Evolutionary conservation across 2,113 vertebrate species (phyloP), one percentile per base, ranked within the genome.

Genomic region (Eolophus roseicapilla): DNA sequence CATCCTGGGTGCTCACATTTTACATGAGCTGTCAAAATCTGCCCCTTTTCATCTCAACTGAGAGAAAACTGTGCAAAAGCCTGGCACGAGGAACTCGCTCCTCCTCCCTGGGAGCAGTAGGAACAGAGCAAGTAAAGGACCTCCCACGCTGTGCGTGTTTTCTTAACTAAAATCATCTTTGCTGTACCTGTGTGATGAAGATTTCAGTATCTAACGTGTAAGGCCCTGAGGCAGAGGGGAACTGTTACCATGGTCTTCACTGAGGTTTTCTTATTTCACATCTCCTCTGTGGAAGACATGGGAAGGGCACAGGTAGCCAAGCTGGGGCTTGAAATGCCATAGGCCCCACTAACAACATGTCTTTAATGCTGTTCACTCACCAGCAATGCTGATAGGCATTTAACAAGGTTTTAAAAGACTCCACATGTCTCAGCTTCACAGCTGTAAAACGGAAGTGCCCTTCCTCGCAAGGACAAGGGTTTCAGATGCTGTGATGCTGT

Each of bases 361-460:
- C 62, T 78, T 86, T 76, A 71, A 41, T 49, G 74, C 86, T 95
- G 52, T 67, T 95, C 74, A 4, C 81, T 87, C 69, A 29, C 77
- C 77, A 92, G 82, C 87, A 92, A 79, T 17, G 64, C 83, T 89
- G 88, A 85, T 85, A 91, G 86, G 69, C n/a, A 0, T 83, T 86
- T 57, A 88, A 90, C 57, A 78, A 86, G 90, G 16, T 27, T 92
- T 96, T 94, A 84, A 95, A 92, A 85, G 89, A 9, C 91, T 95
- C 91, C 86, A 86, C 92, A 95, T 96, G 92, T 93, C 80, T 80
- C 37, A 3, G 82, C 60, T 87, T n/a, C 90, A 35, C 90, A 87
- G 91, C 83, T 93, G 90, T 29, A 60, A 47, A 69, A 76, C 7
- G 44, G 95, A 95, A 96, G 91, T 29, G 31, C 74, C 80, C 49